Percentiles rank a stretch among this genome's conserved stretches.
phyloP scores from a whole-genome alignment of 2,888 invertebrate genomes.

The Limnephilus rhombicus region DNA sequence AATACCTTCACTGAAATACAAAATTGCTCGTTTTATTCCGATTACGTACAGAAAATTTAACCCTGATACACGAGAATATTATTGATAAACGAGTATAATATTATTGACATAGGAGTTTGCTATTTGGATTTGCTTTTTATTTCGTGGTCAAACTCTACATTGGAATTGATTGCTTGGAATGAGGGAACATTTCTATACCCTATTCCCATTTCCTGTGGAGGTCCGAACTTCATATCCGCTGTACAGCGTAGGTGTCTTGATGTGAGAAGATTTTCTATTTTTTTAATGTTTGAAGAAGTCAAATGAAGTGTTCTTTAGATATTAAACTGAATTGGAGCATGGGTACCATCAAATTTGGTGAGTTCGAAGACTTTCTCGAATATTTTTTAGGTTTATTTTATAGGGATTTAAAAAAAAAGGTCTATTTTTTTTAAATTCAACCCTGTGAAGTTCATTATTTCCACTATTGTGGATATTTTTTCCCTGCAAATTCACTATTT shows the following conservation, averaged over 20 bases:
- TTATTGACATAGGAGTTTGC: neutral
- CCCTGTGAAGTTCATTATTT: no score
- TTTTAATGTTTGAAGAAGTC: neutral
- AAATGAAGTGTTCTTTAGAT: no score
- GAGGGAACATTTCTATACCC: neutral
- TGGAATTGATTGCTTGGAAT: neutral
- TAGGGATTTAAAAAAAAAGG: no score
- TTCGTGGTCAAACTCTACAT: neutral
- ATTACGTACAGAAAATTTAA: neutral
- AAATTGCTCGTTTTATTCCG: neutral
- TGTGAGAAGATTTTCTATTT: neutral
- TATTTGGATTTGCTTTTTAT: conserved; percentile 1
- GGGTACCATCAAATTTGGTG: no score
- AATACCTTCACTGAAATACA: neutral
- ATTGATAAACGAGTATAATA: neutral
- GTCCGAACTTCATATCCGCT: neutral
- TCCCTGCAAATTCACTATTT: no score
- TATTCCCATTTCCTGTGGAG: neutral
- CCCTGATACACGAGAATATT: neutral
- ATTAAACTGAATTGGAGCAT: no score
- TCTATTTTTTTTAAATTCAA: no score
- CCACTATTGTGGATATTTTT: no score
- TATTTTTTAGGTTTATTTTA: no score
- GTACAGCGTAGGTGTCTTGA: neutral
- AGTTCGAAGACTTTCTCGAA: no score